Percentiles rank a stretch among this genome's conserved stretches.
These are phyloP conservation scores for Ditylenchus dipsaci DNA, from an alignment of 1,140 invertebrate genomes.

Conservation along the genomic window DNA sequence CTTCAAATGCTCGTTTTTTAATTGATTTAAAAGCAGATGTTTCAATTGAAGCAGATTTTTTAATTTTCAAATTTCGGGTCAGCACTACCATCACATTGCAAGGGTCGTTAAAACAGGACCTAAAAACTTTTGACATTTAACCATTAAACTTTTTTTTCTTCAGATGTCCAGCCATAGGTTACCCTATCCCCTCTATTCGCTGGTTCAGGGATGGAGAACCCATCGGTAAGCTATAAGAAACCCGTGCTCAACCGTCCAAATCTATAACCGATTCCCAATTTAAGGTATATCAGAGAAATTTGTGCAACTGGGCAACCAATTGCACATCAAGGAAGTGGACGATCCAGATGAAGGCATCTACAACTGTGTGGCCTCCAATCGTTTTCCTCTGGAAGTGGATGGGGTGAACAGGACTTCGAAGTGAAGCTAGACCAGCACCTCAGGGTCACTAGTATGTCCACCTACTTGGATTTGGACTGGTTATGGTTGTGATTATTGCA, in stretches of 20 bases:
- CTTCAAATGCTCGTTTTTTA: too few species aligned
- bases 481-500: neutral
- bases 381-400: neutral
- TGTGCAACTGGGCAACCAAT: too few species aligned
- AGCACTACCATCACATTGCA: too few species aligned
- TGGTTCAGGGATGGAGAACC: conserved; percentile 18
- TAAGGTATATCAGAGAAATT: too few species aligned
- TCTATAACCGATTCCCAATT: too few species aligned
- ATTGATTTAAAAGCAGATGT: too few species aligned
- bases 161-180: conserved; percentile 11
- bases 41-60: too few species aligned
- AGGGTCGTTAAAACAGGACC: too few species aligned
- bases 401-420: neutral
- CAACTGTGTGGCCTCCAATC: neutral
- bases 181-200: conserved; percentile 7
- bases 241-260: too few species aligned
- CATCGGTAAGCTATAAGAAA: conserved; percentile 10
- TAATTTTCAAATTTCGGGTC: too few species aligned
- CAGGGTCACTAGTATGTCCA: conserved; percentile 7
- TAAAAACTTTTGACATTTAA: too few species aligned
- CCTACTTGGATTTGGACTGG: neutral
- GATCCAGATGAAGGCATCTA: neutral
- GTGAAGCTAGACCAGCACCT: conserved; percentile 8
- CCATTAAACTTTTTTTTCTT: too few species aligned
- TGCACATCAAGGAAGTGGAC: neutral